These are phyloP conservation scores for Aphaenogaster rudis DNA, from an alignment of 1,140 invertebrate genomes.

Conservation along the genomic window DNA sequence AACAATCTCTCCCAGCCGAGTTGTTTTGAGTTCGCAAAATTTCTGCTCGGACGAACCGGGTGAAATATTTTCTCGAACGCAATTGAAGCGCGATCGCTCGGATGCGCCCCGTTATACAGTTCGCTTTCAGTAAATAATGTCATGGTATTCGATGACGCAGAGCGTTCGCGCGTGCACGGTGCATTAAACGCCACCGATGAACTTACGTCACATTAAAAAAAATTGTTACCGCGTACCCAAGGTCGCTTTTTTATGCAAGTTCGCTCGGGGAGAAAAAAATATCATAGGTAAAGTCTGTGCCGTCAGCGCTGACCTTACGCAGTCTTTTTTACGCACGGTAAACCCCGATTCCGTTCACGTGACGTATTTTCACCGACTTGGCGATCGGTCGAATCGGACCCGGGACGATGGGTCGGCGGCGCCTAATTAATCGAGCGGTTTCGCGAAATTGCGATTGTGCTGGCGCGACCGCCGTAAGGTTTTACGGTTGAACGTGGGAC, in stretches of 20 bases:
- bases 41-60: background rate
- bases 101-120: background rate
- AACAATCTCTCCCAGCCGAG: no score
- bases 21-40: background rate
- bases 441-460: background rate
- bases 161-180: constrained; percentile 38
- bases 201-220: constrained; percentile 63
- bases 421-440: constrained; percentile 14
- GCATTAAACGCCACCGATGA: constrained; percentile 44
- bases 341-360: constrained; percentile 52
- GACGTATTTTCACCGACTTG: constrained; percentile 38
- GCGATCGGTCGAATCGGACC: background rate
- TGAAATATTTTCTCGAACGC: constrained; percentile 26
- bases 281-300: constrained; percentile 61
- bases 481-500: background rate
- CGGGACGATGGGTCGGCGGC: background rate
- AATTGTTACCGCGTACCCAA: constrained; percentile 42
- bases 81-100: constrained; percentile 6
- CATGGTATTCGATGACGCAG: constrained; percentile 57
- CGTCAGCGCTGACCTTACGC: constrained; percentile 57
- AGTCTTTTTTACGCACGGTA: constrained; percentile 39
- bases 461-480: background rate
- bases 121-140: constrained; percentile 48
- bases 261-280: constrained; percentile 47
- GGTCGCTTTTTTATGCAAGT: constrained; percentile 61